phyloP scores from a whole-genome alignment of 2,797 vertebrate species.

The Jordanella pulchra region DNA sequence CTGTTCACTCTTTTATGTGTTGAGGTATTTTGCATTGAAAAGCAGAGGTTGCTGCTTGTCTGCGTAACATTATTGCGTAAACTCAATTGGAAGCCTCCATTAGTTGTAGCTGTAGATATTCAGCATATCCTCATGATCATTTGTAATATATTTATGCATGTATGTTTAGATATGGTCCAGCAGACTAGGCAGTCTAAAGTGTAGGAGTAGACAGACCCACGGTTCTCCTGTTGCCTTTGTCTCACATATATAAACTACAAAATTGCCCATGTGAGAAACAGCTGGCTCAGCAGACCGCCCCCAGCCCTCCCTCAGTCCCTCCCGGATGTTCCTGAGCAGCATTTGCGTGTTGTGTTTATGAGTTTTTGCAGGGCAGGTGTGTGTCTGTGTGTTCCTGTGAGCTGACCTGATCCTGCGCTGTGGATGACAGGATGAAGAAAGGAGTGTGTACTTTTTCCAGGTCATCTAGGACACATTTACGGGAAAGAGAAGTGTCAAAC shows the following conservation, averaged over 20 bases:
- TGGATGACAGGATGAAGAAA: slow-evolving; percentile 65
- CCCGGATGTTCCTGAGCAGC: slow-evolving; percentile 50
- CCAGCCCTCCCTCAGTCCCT: slow-evolving; percentile 55
- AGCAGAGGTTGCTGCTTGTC: background rate
- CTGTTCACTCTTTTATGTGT: background rate
- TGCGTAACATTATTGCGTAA: slow-evolving; percentile 40
- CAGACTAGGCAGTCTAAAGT: slow-evolving; percentile 45
- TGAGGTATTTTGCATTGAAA: background rate
- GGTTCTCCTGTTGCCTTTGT: slow-evolving; percentile 72
- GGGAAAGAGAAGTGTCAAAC: slow-evolving; percentile 30
- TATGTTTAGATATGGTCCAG: slow-evolving; percentile 7
- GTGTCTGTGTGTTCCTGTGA: slow-evolving; percentile 45
- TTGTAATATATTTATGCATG: slow-evolving; percentile 5
- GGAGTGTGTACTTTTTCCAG: slow-evolving; percentile 15
- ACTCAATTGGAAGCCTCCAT: background rate
- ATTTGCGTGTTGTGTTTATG: slow-evolving; percentile 46
- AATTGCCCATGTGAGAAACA: slow-evolving; percentile 66
- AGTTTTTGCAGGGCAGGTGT: slow-evolving; percentile 47
- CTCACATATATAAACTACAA: slow-evolving; percentile 63
- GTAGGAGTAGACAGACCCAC: background rate
- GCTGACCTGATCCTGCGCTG: slow-evolving; percentile 41
- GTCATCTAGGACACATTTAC: slow-evolving; percentile 52
- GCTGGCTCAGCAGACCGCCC: slow-evolving; percentile 60
- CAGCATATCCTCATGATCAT: slow-evolving; percentile 20
- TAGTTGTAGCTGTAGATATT: slow-evolving; percentile 30